These are phyloP conservation scores for Steinernema khuongi DNA, from an alignment of 1,140 invertebrate species.

Conservation along the genomic window DNA sequence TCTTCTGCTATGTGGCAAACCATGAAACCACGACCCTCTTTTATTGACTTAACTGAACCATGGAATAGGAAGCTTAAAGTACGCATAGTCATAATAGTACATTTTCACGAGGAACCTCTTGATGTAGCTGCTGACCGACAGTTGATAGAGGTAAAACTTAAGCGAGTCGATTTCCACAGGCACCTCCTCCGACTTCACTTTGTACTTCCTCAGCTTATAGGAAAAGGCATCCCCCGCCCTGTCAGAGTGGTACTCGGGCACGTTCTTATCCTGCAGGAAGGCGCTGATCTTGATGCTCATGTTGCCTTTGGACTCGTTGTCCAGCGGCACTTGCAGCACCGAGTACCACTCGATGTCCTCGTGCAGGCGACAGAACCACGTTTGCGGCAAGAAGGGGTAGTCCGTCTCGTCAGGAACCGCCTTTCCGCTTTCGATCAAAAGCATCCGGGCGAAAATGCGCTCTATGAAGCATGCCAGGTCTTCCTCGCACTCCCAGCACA, in stretches of 20 bases:
- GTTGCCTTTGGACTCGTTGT: not conserved
- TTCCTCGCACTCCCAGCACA: not conserved
- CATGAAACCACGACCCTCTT: not conserved
- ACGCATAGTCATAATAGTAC: conserved; percentile 11
- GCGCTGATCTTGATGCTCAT: not conserved
- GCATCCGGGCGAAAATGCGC: not conserved
- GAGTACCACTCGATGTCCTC: not conserved
- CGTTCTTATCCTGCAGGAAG: not conserved
- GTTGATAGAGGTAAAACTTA: not conserved
- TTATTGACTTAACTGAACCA: not conserved
- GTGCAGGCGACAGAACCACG: not conserved
- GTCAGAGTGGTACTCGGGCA: not conserved
- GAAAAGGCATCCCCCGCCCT: not conserved
- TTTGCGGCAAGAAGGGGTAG: not conserved
- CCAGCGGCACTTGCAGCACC: not conserved
- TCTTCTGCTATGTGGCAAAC: too few species aligned
- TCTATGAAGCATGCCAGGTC: not conserved
- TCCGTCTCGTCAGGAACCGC: not conserved
- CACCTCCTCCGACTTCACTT: not conserved
- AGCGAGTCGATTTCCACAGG: not conserved
- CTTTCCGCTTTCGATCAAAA: not conserved
- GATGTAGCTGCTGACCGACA: not conserved
- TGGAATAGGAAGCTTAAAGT: not conserved
- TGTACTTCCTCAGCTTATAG: not conserved
- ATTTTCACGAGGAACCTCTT: not conserved